Evolutionary conservation across 2,888 invertebrate genomes (phyloP).

Genomic region (Aspidiotus rigidus): DNA sequence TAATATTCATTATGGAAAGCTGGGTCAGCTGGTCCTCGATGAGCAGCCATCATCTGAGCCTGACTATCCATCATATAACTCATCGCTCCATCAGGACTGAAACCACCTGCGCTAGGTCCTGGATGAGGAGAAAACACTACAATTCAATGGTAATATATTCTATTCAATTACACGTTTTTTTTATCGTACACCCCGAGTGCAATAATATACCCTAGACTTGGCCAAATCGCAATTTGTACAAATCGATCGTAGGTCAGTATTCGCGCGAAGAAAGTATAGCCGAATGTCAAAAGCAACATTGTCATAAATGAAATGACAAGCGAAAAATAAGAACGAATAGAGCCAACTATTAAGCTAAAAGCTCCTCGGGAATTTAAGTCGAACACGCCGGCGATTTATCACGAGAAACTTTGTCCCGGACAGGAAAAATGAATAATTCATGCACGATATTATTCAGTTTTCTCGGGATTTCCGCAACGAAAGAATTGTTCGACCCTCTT

Average conservation of each 20-base stretch:
- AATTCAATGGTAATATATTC: constrained; percentile 30
- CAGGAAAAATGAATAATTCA: constrained; percentile 33
- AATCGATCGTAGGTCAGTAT: neutral
- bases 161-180: constrained; percentile 5
- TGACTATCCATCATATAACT: constrained; percentile 98
- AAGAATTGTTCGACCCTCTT: too few relatives aligned
- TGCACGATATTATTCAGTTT: constrained; percentile 28
- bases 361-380: constrained; percentile 15
- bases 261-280: too few relatives aligned
- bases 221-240: constrained; percentile 8
- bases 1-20: constrained; percentile 91
- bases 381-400: constrained; percentile 21
- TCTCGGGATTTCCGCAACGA: constrained; percentile 13
- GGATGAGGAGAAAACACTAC: constrained; percentile 83
- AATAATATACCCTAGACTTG: neutral
- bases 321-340: neutral
- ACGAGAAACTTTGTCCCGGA: constrained; percentile 27
- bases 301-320: constrained; percentile 10
- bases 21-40: constrained; percentile 85
- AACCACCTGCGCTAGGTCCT: constrained; percentile 80
- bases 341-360: constrained; percentile 31
- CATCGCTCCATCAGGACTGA: constrained; percentile 92
- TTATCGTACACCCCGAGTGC: neutral
- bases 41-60: constrained; percentile 74
- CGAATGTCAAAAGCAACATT: neutral